Percentiles rank a stretch among this genome's conserved stretches.
These are phyloP conservation scores for Acronicta aceris DNA, from an alignment of 2,888 invertebrate genomes.

Conservation along the genomic window DNA sequence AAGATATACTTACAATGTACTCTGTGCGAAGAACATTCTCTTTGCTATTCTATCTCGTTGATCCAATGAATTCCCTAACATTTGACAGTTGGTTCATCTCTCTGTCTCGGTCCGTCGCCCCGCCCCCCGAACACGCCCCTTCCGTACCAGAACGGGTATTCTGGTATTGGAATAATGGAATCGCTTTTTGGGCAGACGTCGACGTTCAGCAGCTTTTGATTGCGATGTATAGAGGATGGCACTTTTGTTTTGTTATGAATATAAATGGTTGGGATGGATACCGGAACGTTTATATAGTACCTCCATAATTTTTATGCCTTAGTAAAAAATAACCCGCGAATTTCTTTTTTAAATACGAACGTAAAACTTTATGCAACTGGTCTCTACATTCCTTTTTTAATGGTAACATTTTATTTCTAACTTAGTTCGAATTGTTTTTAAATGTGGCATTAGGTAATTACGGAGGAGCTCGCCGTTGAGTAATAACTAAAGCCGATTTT, in stretches of 20 bases:
- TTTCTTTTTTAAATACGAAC: too few species aligned
- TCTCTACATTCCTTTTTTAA: too few species aligned
- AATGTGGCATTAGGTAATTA: too few species aligned
- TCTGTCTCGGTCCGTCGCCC: constrained; percentile 62
- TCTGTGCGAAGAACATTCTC: too few species aligned
- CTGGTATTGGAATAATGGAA: constrained; percentile 71
- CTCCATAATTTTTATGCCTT: too few species aligned
- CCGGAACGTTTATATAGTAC: constrained; percentile 24
- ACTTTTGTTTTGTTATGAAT: constrained; percentile 24
- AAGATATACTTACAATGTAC: too few species aligned
- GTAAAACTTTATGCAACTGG: too few species aligned
- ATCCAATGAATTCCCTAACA: constrained; percentile 40
- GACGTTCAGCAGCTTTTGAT: constrained; percentile 23
- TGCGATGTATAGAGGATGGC: constrained; percentile 23
- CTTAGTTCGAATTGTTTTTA: too few species aligned
- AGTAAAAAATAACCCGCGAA: too few species aligned
- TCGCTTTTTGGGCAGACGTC: constrained; percentile 44
- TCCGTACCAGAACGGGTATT: constrained; percentile 67
- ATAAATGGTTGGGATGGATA: constrained; percentile 23
- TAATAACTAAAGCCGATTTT: too few species aligned
- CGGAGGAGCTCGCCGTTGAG: too few species aligned
- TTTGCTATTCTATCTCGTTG: constrained; percentile 50
- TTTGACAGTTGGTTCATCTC: constrained; percentile 74
- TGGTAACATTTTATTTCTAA: too few species aligned
- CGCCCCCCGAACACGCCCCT: constrained; percentile 82